phyloP scores from a whole-genome alignment of 2,113 vertebrate genomes.

The Podocnemis expansa region DNA sequence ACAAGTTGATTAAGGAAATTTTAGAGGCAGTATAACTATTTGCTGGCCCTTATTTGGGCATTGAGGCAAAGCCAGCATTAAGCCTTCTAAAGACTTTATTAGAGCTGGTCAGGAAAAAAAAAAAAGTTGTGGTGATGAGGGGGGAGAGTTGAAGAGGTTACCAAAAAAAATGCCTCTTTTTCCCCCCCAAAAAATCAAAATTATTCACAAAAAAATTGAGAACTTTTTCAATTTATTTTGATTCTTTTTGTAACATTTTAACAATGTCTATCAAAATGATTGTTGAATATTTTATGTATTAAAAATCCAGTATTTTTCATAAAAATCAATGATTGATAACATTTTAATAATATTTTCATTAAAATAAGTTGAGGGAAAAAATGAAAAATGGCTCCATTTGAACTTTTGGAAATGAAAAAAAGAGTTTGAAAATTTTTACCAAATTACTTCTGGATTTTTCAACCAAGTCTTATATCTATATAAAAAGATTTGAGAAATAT shows the following conservation, averaged over 20 bases:
- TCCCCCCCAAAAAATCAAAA: not conserved
- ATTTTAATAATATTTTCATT: not conserved
- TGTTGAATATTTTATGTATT: not conserved
- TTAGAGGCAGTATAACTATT: not conserved
- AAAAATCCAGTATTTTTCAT: not conserved
- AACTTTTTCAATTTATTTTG: not conserved
- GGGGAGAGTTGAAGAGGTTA: no score
- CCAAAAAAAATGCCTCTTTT: not conserved
- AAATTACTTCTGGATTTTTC: not conserved
- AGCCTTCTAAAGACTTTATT: not conserved
- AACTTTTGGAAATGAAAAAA: not conserved
- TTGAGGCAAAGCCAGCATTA: not conserved
- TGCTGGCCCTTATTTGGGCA: not conserved
- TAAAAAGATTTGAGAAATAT: no score
- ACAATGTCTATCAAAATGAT: not conserved
- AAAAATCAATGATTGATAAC: not conserved
- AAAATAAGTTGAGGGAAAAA: not conserved
- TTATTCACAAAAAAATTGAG: not conserved
- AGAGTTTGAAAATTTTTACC: not conserved
- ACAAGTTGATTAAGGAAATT: no score
- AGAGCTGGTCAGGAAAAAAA: not conserved
- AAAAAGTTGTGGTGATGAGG: no score
- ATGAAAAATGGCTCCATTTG: not conserved
- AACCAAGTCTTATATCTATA: accelerated
- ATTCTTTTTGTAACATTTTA: not conserved